A percentile compares a stretch with the other conserved stretches of the same genome.
Evolutionary conservation across 92 coral and sea anemone species (phyloP).

Genomic region (Umimayanthus chanpuru): DNA sequence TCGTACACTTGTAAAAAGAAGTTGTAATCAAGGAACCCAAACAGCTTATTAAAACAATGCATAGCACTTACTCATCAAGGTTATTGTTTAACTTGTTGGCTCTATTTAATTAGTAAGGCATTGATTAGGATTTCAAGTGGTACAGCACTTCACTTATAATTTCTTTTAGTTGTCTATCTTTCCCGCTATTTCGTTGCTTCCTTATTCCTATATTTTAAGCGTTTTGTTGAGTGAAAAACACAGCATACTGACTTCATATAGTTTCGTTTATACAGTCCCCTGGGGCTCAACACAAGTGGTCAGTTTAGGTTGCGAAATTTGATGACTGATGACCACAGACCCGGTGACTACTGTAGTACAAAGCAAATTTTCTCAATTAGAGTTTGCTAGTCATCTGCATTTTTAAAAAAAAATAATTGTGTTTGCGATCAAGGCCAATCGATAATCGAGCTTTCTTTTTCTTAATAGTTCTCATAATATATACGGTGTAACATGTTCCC

Average conservation of each 20-base stretch:
- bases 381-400: background rate
- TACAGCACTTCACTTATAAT: background rate
- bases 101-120: background rate
- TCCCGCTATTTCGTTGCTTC: background rate
- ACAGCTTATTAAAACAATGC: conserved; percentile 6
- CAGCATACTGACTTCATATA: background rate
- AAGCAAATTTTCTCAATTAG: background rate
- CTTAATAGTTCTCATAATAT: no score
- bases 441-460: background rate
- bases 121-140: background rate
- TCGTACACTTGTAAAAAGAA: conserved; percentile 8
- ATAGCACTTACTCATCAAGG: background rate
- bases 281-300: background rate
- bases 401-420: background rate
- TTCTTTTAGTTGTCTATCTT: background rate
- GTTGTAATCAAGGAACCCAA: background rate
- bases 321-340: background rate
- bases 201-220: background rate
- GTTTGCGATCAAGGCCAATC: background rate
- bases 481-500: no score
- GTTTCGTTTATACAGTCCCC: background rate
- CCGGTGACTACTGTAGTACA: conserved; percentile 1
- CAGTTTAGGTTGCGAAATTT: background rate
- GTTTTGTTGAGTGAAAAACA: background rate
- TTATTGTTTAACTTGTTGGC: conserved; percentile 8